Conservation (phyloP, 2,888 invertebrate species). For the Dryococelus australis region DNA sequence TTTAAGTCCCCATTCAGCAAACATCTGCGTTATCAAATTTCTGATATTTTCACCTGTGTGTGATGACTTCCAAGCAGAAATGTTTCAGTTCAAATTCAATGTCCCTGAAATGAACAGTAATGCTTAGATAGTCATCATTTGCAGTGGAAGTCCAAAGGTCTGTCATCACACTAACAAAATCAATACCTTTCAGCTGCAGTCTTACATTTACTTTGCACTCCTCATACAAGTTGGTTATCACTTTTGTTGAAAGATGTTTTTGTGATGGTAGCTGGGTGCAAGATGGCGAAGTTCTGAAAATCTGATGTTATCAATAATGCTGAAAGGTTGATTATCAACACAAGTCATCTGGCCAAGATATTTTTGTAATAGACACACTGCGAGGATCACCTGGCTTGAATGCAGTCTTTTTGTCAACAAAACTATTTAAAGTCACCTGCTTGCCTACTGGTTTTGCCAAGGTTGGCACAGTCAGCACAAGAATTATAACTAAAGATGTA, state of each 20-base stretch:
- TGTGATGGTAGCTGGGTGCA: background rate
- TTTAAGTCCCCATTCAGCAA: background rate
- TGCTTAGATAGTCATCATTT: background rate
- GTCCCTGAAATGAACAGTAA: background rate
- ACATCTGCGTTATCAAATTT: too few species aligned
- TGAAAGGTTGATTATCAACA: too few species aligned
- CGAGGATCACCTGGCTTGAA: background rate
- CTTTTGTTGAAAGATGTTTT: background rate
- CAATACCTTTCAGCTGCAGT: background rate
- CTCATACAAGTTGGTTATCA: background rate
- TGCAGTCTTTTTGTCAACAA: background rate
- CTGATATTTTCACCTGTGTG: slow-evolving; percentile 5
- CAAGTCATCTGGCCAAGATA: background rate
- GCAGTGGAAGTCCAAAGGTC: background rate
- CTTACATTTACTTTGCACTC: too few species aligned
- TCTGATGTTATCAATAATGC: background rate
- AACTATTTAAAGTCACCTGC: background rate
- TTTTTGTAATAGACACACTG: background rate
- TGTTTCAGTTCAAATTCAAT: slow-evolving; percentile 1
- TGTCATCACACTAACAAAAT: background rate
- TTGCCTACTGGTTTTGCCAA: background rate
- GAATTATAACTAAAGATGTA: background rate
- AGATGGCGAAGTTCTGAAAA: background rate
- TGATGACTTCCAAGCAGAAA: background rate
- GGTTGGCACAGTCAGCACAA: background rate